These are phyloP conservation scores for Takifugu flavidus DNA, from an alignment of 2,113 vertebrate species.

Conservation along the genomic window DNA sequence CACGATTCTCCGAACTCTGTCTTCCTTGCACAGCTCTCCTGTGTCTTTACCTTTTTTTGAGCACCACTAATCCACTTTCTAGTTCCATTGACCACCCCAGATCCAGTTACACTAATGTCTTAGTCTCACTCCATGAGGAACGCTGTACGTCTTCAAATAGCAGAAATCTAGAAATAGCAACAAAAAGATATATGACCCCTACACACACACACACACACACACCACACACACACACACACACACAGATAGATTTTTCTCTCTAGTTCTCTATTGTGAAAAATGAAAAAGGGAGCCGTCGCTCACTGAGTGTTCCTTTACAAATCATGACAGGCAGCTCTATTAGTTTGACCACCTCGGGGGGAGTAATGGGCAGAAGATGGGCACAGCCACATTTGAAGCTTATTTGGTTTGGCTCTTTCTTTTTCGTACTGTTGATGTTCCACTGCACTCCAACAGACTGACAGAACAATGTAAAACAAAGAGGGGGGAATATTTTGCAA, in stretches of 20 bases:
- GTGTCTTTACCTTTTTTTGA: neutral
- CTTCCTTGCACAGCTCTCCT: neutral
- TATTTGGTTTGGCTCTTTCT: neutral
- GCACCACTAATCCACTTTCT: neutral
- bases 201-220: no score
- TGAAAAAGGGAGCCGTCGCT: conserved; percentile 21
- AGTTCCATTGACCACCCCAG: conserved; percentile 9
- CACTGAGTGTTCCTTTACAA: conserved; percentile 14
- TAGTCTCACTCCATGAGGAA: conserved; percentile 13
- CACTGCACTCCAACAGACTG: neutral
- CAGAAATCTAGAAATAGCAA: conserved; percentile 43
- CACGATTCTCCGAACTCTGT: neutral
- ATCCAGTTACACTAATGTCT: conserved; percentile 1
- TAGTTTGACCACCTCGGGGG: conserved; percentile 15
- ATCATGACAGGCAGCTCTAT: conserved; percentile 29
- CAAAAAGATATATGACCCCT: conserved; percentile 22
- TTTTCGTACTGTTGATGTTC: neutral
- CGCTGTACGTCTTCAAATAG: conserved; percentile 22
- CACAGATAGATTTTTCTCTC: conserved; percentile 34
- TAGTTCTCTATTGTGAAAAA: conserved; percentile 20
- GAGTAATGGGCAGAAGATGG: conserved; percentile 2
- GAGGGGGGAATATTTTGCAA: neutral
- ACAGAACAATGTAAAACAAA: neutral
- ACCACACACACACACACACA: no score
- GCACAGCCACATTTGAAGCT: neutral